A percentile compares a stretch with the other conserved stretches of the same genome.
Conservation (phyloP, 2,113 vertebrate genomes). For the Pterocles burchelli region DNA sequence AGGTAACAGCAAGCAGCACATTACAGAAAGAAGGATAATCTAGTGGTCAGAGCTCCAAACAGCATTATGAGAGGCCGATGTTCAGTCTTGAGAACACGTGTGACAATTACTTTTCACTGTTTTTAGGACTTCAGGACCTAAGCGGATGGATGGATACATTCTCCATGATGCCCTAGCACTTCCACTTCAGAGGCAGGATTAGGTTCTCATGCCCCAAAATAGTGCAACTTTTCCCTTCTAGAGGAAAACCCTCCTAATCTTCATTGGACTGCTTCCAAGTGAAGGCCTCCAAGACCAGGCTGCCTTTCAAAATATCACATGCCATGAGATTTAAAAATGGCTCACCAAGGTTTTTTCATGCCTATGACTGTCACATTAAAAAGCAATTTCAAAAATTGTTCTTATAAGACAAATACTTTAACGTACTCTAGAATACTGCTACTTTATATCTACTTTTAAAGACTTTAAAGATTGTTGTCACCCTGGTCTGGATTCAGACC, state of each 20-base stretch:
- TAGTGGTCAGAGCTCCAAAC: background rate
- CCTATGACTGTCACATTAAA: background rate
- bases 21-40: background rate
- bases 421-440: background rate
- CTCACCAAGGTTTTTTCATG: background rate
- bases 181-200: background rate
- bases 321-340: background rate
- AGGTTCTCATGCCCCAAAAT: background rate
- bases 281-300: background rate
- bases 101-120: background rate
- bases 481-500: background rate
- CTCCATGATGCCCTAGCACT: background rate
- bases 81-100: accelerated
- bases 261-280: background rate
- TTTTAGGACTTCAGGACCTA: background rate
- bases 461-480: background rate
- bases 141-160: no score
- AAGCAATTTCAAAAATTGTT: constrained; percentile 10
- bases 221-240: accelerated
- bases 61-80: background rate
- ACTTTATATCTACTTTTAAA: background rate
- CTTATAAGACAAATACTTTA: background rate
- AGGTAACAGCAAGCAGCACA: background rate
- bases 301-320: background rate
- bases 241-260: background rate